Evolutionary conservation across 2,113 vertebrate genomes (phyloP), one percentile per base, ranked within the genome.

Genomic region (Noctilio leporinus): DNA sequence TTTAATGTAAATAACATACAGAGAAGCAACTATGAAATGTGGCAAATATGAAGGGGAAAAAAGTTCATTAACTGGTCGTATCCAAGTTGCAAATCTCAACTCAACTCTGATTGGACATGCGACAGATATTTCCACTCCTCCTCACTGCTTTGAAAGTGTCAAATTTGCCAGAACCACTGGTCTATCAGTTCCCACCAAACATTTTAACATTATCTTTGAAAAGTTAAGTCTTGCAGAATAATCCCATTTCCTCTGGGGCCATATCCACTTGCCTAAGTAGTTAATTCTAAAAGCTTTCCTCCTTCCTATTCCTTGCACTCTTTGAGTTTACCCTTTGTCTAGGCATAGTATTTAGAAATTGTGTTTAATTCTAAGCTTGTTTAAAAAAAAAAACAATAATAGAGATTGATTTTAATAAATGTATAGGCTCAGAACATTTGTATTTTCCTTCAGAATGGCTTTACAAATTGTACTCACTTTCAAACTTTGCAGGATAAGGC

Each of bases 1-100:
- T 95, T 86, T 64, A 90, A 97, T 85, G 83, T 93, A 93, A 95
- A 93, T 80, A 95, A 95, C 94, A 93, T 59, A 24, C 43, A 62
- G 77, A 82, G 4, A 70, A 43, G 78, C 55, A 89, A 59, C 24
- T 93, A 72, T 33, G 87, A 93, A 96, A 78, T 51, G n/a, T 45
- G 57, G 40, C 47, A 86, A 80, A 28, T 35, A 3, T n/a, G 67
- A 92, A 49, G 47, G 12, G 45, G 67, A 80, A 26, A 86, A 92
- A 88, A 88, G 38, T 89, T 82, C 28, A 92, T 95, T 93, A 84
- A 83, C 78, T 97, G 65, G 84, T 96, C 91, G 93, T 40, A 94
- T 62, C 75, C 57, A 70, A 53, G 85, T 0, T 4, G 51, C 78
- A 94, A 84, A 96, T 87, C 40, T 86, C 0, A 0, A 89, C 96